Conservation (phyloP, 2,797 vertebrate species). For the Pampus argenteus region DNA sequence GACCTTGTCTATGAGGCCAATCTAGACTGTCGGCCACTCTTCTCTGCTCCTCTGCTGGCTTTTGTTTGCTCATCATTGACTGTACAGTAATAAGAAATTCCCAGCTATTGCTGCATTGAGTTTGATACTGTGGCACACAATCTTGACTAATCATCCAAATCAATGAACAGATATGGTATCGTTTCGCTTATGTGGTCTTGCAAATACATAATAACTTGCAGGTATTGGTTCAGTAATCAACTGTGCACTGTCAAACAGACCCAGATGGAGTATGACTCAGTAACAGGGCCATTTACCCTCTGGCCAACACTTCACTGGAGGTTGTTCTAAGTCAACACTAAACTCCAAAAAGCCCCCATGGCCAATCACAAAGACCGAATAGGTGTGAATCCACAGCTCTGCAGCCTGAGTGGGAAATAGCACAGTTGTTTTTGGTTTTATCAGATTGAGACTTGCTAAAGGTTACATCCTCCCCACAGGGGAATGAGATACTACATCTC, state of each 20-base stretch:
- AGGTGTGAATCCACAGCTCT: constrained; percentile 44
- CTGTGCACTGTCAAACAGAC: constrained; percentile 31
- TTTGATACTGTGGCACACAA: not conserved
- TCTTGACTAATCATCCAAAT: not conserved
- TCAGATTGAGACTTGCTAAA: constrained; percentile 33
- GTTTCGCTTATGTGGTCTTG: constrained; percentile 3
- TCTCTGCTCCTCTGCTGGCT: constrained; percentile 1
- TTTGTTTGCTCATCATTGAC: constrained; percentile 29
- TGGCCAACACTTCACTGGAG: constrained; percentile 33
- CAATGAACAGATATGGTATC: constrained; percentile 9
- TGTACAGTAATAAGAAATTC: constrained; percentile 20
- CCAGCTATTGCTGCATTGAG: constrained; percentile 6
- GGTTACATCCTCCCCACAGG: constrained; percentile 23
- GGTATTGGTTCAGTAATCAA: not conserved
- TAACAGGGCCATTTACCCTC: constrained; percentile 52
- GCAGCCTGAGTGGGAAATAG: constrained; percentile 9
- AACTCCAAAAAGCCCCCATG: constrained; percentile 37
- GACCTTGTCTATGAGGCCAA: constrained; percentile 19
- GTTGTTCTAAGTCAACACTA: constrained; percentile 41
- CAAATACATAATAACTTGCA: not conserved
- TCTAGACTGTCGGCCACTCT: constrained; percentile 22
- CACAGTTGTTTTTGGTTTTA: constrained; percentile 34
- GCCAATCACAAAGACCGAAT: constrained; percentile 20
- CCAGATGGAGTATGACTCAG: constrained; percentile 61
- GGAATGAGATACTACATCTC: no score